phyloP scores from a whole-genome alignment of 2,797 vertebrate species.

The Serranus cabrilla region DNA sequence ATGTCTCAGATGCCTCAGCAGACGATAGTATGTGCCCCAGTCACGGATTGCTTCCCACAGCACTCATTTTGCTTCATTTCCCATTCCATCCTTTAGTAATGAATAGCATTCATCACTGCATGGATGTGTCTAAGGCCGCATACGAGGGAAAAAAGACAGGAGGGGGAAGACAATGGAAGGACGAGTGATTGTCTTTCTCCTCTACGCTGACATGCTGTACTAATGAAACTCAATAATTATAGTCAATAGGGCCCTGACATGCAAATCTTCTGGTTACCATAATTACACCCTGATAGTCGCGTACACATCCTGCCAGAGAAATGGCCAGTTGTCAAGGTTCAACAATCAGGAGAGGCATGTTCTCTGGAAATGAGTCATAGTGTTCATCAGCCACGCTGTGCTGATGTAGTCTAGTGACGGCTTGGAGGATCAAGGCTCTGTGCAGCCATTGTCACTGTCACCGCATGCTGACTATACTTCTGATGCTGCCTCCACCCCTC shows the following conservation, averaged over 20 bases:
- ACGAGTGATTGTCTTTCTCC: conserved; percentile 45
- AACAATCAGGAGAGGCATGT: conserved; percentile 28
- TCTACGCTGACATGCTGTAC: conserved; percentile 23
- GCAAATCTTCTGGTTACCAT: conserved; percentile 36
- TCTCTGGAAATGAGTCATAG: conserved; percentile 35
- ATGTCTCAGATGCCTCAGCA: conserved; percentile 57
- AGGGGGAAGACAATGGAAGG: conserved; percentile 44
- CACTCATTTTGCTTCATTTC: conserved; percentile 68
- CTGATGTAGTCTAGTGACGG: conserved; percentile 31
- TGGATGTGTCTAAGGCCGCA: conserved; percentile 41
- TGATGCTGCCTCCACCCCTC: conserved; percentile 42
- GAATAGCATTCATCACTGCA: conserved; percentile 67
- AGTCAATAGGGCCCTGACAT: conserved; percentile 47
- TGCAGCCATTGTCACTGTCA: conserved; percentile 49
- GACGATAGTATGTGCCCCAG: conserved; percentile 41
- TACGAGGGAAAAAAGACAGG: conserved; percentile 18
- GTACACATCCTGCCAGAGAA: conserved; percentile 32
- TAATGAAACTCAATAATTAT: conserved; percentile 61
- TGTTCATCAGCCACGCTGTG: conserved; percentile 40
- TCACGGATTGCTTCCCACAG: conserved; percentile 54
- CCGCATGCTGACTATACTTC: conserved; percentile 53
- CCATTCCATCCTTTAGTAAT: conserved; percentile 61
- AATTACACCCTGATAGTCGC: conserved; percentile 44
- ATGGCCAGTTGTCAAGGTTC: conserved; percentile 48
- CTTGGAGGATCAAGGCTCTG: conserved; percentile 55